Evolutionary conservation across 2,888 invertebrate species (phyloP).

Genomic region (Norana najaformis): DNA sequence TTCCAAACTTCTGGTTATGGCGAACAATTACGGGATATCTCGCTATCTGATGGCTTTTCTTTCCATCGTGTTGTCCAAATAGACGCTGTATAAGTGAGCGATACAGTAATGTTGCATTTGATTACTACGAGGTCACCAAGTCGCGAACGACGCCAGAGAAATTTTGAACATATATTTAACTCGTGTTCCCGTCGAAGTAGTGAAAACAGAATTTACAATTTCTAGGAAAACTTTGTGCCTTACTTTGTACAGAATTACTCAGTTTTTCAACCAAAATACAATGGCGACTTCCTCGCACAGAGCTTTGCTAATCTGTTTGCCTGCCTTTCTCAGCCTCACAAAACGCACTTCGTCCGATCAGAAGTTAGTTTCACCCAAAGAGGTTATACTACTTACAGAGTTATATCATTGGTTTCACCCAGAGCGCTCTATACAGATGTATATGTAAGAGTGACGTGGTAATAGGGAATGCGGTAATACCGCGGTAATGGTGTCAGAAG

Average conservation of each 20-base stretch:
- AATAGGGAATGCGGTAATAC: too few relatives aligned
- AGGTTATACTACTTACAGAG: too few relatives aligned
- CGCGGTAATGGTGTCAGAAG: too few relatives aligned
- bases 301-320: background rate
- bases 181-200: background rate
- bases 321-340: background rate
- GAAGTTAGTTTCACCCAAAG: too few relatives aligned
- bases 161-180: background rate
- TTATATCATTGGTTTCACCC: too few relatives aligned
- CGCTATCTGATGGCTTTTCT: background rate
- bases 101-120: background rate
- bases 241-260: background rate
- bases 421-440: too few relatives aligned
- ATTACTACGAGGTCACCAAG: background rate
- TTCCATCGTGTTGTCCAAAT: background rate
- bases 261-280: background rate
- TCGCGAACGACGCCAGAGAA: background rate
- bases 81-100: slow-evolving; percentile 13
- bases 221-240: background rate
- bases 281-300: slow-evolving; percentile 7
- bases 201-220: background rate
- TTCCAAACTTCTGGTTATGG: background rate
- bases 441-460: too few relatives aligned
- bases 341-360: background rate
- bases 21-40: background rate